phyloP scores from a whole-genome alignment of 2,797 vertebrate species.

The Nyctalus aviator region DNA sequence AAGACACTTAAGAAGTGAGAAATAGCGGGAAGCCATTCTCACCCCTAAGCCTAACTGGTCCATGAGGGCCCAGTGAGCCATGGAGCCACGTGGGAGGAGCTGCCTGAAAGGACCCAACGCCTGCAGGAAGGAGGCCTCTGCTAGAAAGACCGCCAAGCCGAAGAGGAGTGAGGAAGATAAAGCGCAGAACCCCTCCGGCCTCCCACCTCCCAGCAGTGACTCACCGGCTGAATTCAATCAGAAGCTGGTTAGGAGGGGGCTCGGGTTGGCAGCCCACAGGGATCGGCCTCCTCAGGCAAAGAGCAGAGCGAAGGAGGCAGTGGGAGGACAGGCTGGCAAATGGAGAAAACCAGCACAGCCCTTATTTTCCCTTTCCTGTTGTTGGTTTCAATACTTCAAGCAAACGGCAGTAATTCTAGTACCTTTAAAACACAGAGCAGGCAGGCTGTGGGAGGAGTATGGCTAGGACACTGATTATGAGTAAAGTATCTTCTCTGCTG shows the following conservation, averaged over 20 bases:
- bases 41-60: neutral
- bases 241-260: neutral
- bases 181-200: neutral
- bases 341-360: neutral
- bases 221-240: neutral
- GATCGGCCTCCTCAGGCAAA: neutral
- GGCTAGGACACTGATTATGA: slow-evolving; percentile 7
- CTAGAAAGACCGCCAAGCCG: neutral
- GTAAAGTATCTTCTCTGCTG: slow-evolving; percentile 29
- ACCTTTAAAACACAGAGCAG: neutral
- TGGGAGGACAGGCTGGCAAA: neutral
- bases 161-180: neutral
- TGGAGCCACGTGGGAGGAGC: too few relatives aligned
- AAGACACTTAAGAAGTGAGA: neutral
- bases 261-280: neutral
- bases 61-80: neutral
- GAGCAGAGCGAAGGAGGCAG: neutral
- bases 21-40: neutral
- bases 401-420: neutral
- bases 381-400: neutral
- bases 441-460: neutral
- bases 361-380: neutral
- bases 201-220: neutral
- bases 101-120: neutral
- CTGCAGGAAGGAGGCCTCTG: neutral